Evolutionary conservation across 1,140 invertebrate species (phyloP).

Genomic region (Ostrea edulis): DNA sequence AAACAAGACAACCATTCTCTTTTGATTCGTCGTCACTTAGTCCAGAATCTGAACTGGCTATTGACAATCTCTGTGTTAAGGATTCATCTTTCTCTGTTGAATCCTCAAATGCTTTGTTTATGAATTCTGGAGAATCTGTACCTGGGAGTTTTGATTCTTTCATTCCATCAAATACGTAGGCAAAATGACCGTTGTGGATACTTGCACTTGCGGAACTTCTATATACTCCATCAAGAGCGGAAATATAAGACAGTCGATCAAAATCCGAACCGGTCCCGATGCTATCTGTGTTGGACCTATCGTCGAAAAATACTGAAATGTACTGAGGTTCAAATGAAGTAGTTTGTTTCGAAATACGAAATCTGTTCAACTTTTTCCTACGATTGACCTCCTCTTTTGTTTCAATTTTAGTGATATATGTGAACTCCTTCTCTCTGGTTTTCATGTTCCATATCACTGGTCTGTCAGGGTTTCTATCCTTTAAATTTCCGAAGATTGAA

Average conservation of each 20-base stretch:
- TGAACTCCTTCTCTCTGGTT: not conserved
- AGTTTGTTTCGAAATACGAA: not conserved
- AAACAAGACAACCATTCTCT: not conserved
- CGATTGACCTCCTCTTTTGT: not conserved
- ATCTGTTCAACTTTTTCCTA: not conserved
- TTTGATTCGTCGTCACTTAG: constrained; percentile 21
- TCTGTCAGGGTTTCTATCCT: constrained; percentile 10
- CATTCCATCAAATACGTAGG: not conserved
- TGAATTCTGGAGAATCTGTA: not conserved
- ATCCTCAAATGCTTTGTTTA: not conserved
- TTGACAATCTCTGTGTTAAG: not conserved
- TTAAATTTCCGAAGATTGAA: constrained; percentile 10
- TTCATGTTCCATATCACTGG: constrained; percentile 10
- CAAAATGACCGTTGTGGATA: not conserved
- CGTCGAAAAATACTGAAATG: not conserved
- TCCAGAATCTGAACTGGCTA: not conserved
- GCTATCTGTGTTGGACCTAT: constrained; percentile 16
- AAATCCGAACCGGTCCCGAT: constrained; percentile 1
- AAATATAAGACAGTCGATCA: constrained; percentile 5
- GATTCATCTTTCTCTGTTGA: not conserved
- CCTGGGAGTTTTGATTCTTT: not conserved
- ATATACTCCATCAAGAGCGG: constrained; percentile 7
- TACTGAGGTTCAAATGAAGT: not conserved
- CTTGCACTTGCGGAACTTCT: constrained; percentile 5
- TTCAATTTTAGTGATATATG: not conserved